phyloP scores from a whole-genome alignment of 2,113 vertebrate species.

The Oreocharis arfaki region DNA sequence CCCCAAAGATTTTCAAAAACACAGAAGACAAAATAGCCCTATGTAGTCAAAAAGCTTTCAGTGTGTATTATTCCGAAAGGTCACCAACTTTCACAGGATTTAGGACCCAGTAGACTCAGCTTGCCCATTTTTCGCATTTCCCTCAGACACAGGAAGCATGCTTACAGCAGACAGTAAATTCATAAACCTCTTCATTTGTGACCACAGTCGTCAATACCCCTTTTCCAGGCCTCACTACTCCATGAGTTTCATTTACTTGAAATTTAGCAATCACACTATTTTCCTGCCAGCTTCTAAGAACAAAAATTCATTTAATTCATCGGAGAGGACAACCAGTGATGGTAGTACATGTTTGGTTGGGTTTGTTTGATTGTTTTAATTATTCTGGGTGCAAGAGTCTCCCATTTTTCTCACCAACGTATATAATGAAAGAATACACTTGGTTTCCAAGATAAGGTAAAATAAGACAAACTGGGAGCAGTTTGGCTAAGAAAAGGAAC shows the following conservation, averaged over 20 bases:
- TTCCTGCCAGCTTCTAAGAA: neutral
- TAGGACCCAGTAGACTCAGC: neutral
- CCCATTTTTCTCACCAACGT: neutral
- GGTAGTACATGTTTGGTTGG: neutral
- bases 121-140: neutral
- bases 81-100: neutral
- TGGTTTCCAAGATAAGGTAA: neutral
- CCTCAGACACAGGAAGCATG: neutral
- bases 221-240: neutral
- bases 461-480: neutral
- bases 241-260: neutral
- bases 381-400: neutral
- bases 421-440: neutral
- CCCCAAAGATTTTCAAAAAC: neutral
- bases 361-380: neutral
- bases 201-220: fast-evolving
- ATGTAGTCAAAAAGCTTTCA: neutral
- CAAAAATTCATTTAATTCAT: neutral
- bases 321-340: neutral
- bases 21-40: neutral
- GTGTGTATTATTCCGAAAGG: neutral
- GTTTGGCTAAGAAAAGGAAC: neutral
- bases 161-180: neutral
- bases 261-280: neutral
- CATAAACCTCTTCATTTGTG: neutral